phyloP scores from a whole-genome alignment of 1,140 invertebrate species.

The Stratiolaelaps scimitus region DNA sequence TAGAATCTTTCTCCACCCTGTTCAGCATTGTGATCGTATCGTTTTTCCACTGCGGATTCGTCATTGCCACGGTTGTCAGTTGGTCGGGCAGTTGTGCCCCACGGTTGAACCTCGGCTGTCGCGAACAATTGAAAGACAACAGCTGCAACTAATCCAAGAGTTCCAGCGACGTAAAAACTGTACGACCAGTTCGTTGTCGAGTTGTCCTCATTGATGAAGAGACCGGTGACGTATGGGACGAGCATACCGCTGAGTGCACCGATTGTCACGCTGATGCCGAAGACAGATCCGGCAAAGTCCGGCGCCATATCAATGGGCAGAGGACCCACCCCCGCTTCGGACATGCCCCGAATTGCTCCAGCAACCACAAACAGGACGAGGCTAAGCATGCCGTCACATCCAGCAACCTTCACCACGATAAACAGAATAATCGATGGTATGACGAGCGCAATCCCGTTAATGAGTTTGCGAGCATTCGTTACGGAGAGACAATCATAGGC shows the following conservation, averaged over 20 bases:
- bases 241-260: not conserved
- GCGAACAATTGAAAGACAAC: not conserved
- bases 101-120: not conserved
- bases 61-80: too few relatives aligned
- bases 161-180: slow-evolving; percentile 15
- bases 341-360: not conserved
- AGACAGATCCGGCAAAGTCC: slow-evolving; percentile 4
- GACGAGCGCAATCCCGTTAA: slow-evolving; percentile 6
- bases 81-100: too few relatives aligned
- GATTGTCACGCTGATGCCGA: not conserved
- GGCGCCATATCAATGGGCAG: slow-evolving; percentile 16
- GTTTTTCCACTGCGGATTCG: too few relatives aligned
- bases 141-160: not conserved
- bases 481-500: not conserved
- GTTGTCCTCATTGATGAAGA: not conserved
- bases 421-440: not conserved
- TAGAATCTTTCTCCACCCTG: too few relatives aligned
- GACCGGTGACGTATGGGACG: not conserved
- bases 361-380: slow-evolving; percentile 1
- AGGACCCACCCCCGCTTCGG: not conserved
- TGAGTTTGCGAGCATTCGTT: not conserved
- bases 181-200: slow-evolving; percentile 1
- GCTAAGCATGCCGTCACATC: not conserved
- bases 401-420: not conserved
- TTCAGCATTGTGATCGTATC: too few relatives aligned